Base-by-base conservation (phyloP, 2,888 invertebrate species). In the Vanessa cardui region DNA sequence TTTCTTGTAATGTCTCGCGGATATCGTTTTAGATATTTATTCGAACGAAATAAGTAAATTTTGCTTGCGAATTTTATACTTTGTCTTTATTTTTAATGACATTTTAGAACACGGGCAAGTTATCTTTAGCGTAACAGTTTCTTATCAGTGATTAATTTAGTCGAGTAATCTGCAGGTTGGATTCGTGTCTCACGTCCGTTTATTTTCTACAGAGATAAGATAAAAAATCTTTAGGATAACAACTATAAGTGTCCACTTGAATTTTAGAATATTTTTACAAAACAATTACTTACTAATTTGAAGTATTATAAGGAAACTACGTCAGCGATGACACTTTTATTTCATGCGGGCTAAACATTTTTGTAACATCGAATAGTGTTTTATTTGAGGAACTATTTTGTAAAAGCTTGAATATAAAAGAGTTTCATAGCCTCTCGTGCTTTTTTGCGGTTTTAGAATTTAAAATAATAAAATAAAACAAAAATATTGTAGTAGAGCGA, bases 141-240 rank as follows among this genome's bases (percentile, higher is more conserved):
- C 75, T 81, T 86, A 86, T 87, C 84, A 84, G 78, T 85, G 83
- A 86, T 87, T 87, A 87, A 88, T 87, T 86, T 87, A 80, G 82
- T 80, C 79, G 74, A 78, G 81, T 83, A 87, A 87, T 87, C 84
- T 81, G 79, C 79, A 76, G 78, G 78, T 80, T 79, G 77, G 80
- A 78, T 78, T 79, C 77, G 70, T 78, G 75, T 80, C 80, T 83
- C 82, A 82, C 81, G 83, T 86, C 83, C 82, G 80, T 86, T 83
- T 82, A 86, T 87, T 87, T 87, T 82, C 83, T 78, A 81, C 79
- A 74, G 70, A 81, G 90, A 90, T 91, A 88, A 91, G 89, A 90
- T 88, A 88, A 79, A 75, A 77, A 79, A 77, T 72, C 64, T 69
- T 77, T 75, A 76, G 72, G 84, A 87, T 88, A 86, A 79, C 76